Evolutionary conservation across 2,797 vertebrate genomes (phyloP).

Genomic region (Carcharodon carcharias): DNA sequence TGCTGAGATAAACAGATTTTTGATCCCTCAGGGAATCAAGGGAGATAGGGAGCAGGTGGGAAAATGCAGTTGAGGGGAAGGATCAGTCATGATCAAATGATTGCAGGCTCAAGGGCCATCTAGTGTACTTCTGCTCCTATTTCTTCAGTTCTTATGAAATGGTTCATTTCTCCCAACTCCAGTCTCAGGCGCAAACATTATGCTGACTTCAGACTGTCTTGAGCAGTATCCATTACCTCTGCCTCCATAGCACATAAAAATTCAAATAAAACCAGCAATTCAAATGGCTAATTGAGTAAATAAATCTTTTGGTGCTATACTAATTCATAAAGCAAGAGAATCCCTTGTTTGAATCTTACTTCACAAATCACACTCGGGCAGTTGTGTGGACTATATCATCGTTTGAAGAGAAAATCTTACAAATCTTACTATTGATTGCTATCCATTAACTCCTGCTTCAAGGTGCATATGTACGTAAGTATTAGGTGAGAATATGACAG

Average conservation of each 20-base stretch:
- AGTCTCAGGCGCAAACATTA: too few species aligned
- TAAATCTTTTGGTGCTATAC: too few species aligned
- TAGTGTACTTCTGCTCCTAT: too few species aligned
- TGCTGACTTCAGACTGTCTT: neutral
- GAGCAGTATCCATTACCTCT: neutral
- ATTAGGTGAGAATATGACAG: neutral
- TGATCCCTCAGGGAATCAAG: too few species aligned
- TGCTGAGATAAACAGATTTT: too few species aligned
- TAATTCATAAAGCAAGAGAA: neutral
- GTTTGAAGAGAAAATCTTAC: neutral
- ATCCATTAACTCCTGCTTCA: neutral
- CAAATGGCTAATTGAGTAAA: neutral
- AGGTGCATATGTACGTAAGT: neutral
- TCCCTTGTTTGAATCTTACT: neutral
- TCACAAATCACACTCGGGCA: neutral
- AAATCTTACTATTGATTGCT: neutral
- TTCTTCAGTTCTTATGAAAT: neutral
- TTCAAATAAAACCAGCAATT: neutral
- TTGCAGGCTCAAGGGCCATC: too few species aligned
- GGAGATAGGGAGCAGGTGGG: too few species aligned
- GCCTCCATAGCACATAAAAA: neutral
- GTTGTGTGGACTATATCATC: too few species aligned
- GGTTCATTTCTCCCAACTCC: neutral
- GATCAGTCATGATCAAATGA: too few species aligned
- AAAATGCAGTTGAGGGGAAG: too few species aligned